A percentile compares a stretch with the other conserved stretches of the same genome.
These are phyloP conservation scores for Pegoplata infirma DNA, from an alignment of 2,888 invertebrate genomes.

Conservation along the genomic window DNA sequence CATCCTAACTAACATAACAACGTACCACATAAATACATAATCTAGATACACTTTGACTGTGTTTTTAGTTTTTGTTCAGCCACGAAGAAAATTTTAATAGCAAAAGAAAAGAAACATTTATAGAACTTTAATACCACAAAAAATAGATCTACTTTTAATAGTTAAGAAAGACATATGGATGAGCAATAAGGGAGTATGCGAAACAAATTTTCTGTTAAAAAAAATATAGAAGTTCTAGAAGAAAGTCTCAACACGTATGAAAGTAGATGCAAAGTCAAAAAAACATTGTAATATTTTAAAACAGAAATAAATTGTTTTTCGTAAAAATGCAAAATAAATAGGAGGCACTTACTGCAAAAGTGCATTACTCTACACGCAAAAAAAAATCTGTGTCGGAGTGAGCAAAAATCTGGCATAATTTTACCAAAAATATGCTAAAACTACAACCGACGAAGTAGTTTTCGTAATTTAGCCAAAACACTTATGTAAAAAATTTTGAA, in stretches of 20 bases:
- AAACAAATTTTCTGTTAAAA: conserved; percentile 2
- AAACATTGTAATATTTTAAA: conserved; percentile 51
- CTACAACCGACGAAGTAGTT: too few relatives aligned
- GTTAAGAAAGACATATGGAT: conserved; percentile 42
- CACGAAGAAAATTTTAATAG: conserved; percentile 57
- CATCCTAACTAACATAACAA: conserved; percentile 14
- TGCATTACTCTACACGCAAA: too few relatives aligned
- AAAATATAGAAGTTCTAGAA: conserved; percentile 48
- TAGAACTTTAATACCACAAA: neutral
- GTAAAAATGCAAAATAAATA: conserved; percentile 5
- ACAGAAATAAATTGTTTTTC: conserved; percentile 44
- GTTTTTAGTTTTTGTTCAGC: conserved; percentile 35
- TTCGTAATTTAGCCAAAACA: too few relatives aligned
- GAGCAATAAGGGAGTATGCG: neutral
- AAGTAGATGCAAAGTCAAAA: conserved; percentile 20
- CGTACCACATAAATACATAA: conserved; percentile 43
- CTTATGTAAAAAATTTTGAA: too few relatives aligned
- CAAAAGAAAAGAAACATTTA: neutral
- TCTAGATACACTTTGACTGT: conserved; percentile 63
- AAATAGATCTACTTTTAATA: neutral
- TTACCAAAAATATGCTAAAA: too few relatives aligned
- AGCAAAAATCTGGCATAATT: too few relatives aligned
- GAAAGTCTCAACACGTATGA: conserved; percentile 39
- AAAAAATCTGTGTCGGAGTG: too few relatives aligned
- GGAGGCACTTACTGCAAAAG: neutral